These are phyloP conservation scores for Drosophila persimilis DNA, from an alignment of 1,140 invertebrate species.

Conservation along the genomic window DNA sequence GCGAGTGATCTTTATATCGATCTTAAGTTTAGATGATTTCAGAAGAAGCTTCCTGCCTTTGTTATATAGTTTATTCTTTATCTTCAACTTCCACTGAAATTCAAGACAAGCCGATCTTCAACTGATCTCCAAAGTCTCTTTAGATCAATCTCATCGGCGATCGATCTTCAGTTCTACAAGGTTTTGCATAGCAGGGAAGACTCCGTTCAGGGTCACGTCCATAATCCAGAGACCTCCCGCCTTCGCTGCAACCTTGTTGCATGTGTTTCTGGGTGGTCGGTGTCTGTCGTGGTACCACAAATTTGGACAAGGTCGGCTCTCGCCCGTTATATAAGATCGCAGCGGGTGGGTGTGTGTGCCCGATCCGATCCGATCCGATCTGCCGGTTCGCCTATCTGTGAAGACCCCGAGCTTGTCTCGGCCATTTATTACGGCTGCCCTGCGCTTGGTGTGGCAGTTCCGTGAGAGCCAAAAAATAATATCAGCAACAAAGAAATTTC, in stretches of 20 bases:
- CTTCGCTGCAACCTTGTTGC: constrained; percentile 37
- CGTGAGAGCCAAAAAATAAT: constrained; percentile 43
- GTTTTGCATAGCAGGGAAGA: too few relatives aligned
- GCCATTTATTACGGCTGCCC: constrained; percentile 29
- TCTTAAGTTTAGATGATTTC: too few relatives aligned
- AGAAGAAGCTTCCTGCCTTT: too few relatives aligned
- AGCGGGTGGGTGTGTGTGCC: constrained; percentile 33
- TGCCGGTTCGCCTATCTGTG: constrained; percentile 6
- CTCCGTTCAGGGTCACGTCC: constrained; percentile 28
- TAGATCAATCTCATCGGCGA: too few relatives aligned
- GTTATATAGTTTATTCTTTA: too few relatives aligned
- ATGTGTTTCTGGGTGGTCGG: constrained; percentile 37
- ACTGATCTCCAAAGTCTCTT: not conserved
- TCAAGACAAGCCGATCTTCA: not conserved
- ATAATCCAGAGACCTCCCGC: constrained; percentile 20
- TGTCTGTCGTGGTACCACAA: not conserved
- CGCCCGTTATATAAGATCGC: constrained; percentile 38
- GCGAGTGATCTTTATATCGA: too few relatives aligned
- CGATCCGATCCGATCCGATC: constrained; percentile 3
- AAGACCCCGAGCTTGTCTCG: constrained; percentile 22
- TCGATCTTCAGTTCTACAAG: too few relatives aligned
- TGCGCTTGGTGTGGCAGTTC: constrained; percentile 20
- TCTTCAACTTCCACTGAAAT: too few relatives aligned
- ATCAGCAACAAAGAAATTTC: constrained; percentile 22
- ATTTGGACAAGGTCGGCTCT: constrained; percentile 45